Percentiles rank a stretch among this genome's conserved stretches.
Evolutionary conservation across 2,113 vertebrate species (phyloP).

Genomic region (Ailurus styani): DNA sequence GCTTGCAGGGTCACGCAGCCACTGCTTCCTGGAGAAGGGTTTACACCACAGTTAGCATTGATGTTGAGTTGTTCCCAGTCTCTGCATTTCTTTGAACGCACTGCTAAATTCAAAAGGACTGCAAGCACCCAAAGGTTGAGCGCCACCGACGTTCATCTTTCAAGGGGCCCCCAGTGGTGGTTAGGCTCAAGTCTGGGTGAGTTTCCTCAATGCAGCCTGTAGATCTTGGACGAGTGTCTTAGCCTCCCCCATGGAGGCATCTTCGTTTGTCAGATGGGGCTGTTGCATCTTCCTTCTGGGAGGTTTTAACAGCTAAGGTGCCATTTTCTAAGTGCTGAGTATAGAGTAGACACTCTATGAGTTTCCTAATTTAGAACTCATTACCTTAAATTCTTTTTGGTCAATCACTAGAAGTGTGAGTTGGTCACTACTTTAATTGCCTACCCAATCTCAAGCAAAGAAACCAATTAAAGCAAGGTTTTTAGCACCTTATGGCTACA

Average conservation of each 20-base stretch:
- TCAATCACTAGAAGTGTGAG: not conserved
- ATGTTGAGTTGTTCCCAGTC: not conserved
- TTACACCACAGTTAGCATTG: not conserved
- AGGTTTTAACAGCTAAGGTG: not conserved
- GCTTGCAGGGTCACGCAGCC: not conserved
- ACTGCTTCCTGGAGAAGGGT: not conserved
- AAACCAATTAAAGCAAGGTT: not conserved
- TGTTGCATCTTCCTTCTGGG: not conserved
- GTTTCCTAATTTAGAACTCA: slow-evolving; percentile 23
- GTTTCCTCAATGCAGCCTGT: not conserved
- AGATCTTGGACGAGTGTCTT: not conserved
- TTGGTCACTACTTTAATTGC: not conserved
- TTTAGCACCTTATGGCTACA: not conserved
- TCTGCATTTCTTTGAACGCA: not conserved
- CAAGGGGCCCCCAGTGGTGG: not conserved
- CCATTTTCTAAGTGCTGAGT: not conserved
- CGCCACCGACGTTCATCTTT: not conserved
- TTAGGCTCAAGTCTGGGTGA: not conserved
- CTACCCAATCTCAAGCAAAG: not conserved
- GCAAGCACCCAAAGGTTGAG: not conserved
- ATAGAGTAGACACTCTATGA: not conserved
- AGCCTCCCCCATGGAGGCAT: too few species aligned
- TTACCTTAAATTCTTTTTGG: not conserved
- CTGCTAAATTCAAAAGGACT: not conserved
- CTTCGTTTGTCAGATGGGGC: not conserved